phyloP scores from a whole-genome alignment of 2,113 vertebrate species.

The Athene noctua region DNA sequence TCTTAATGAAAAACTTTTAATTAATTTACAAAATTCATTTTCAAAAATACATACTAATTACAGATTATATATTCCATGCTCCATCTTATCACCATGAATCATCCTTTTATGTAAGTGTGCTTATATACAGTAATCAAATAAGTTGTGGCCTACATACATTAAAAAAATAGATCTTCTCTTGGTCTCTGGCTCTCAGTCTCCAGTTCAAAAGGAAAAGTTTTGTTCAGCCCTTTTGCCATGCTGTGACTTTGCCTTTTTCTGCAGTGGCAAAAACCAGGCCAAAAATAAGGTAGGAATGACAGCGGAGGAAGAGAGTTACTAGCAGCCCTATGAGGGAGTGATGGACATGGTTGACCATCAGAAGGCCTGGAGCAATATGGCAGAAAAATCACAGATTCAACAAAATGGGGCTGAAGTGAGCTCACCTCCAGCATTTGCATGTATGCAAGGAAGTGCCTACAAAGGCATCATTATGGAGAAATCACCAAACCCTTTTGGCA shows the following conservation, averaged over 20 bases:
- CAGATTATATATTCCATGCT: not conserved
- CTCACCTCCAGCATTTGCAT: not conserved
- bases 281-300: not conserved
- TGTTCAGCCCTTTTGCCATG: not conserved
- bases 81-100: not conserved
- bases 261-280: not conserved
- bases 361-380: not conserved
- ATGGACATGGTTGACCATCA: not conserved
- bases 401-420: not conserved
- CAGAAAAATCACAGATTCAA: not conserved
- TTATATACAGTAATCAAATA: not conserved
- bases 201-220: not conserved
- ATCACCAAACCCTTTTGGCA: not conserved
- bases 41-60: not conserved
- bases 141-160: not conserved
- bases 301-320: not conserved
- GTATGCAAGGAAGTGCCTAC: not conserved
- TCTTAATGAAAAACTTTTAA: not conserved
- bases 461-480: not conserved
- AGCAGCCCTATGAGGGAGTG: not conserved
- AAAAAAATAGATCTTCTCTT: not conserved
- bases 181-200: not conserved
- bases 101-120: not conserved
- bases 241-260: not conserved
- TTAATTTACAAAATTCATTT: not conserved